phyloP scores from a whole-genome alignment of 2,797 vertebrate genomes.

The Lutjanus campechanus region DNA sequence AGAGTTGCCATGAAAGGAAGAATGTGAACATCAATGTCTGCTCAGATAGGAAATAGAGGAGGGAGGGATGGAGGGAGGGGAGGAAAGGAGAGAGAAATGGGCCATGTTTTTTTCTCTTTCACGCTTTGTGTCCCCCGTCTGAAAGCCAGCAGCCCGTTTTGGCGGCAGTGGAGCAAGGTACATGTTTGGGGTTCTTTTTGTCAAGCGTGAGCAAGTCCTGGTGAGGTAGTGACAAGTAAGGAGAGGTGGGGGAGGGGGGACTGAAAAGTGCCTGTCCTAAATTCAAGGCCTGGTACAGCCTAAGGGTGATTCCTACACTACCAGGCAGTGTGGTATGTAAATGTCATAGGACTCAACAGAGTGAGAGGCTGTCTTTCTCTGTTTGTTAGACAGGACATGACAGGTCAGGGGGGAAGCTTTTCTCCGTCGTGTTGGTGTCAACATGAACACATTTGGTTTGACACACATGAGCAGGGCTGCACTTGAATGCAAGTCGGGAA shows the following conservation, averaged over 20 bases:
- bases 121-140: slow-evolving; percentile 69
- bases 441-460: slow-evolving; percentile 52
- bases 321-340: slow-evolving; percentile 80
- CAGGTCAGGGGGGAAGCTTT: slow-evolving; percentile 59
- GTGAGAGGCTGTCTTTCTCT: slow-evolving; percentile 77
- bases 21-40: slow-evolving; percentile 52
- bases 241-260: neutral
- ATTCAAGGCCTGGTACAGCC: slow-evolving; percentile 81
- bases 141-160: slow-evolving; percentile 65
- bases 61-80: neutral
- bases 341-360: slow-evolving; percentile 83
- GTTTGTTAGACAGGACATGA: slow-evolving; percentile 78
- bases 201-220: slow-evolving; percentile 78
- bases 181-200: slow-evolving; percentile 76
- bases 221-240: slow-evolving; percentile 73
- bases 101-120: slow-evolving; percentile 64
- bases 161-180: slow-evolving; percentile 65
- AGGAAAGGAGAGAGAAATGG: slow-evolving; percentile 43
- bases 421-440: slow-evolving; percentile 59
- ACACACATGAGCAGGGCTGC: slow-evolving; percentile 38
- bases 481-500: neutral
- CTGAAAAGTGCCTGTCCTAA: slow-evolving; percentile 76
- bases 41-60: slow-evolving; percentile 33
- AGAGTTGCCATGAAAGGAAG: slow-evolving; percentile 34
- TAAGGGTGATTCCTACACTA: slow-evolving; percentile 76